Base-by-base conservation (phyloP, 2,113 vertebrate species). In the Pachypanchax playfairii region DNA sequence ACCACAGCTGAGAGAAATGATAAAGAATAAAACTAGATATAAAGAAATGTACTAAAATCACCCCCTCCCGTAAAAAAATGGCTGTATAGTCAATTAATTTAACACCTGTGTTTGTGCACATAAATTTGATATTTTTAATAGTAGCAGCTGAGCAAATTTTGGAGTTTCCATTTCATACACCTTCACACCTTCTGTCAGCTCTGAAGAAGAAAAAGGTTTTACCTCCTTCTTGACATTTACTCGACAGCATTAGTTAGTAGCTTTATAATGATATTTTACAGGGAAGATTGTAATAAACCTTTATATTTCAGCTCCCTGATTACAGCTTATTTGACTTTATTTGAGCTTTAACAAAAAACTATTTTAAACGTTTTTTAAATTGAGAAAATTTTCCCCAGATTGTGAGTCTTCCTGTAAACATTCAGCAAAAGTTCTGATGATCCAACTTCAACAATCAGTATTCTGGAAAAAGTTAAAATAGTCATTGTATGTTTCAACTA, bases 31-130 rank as follows among this genome's bases (percentile, higher is more conserved):
- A 65, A 58, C 63, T 58, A n/a, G n/a, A n/a, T n/a, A n/a, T n/a
- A n/a, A n/a, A n/a, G 57, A 55, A 65, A 79, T 35, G 21, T 41
- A 67, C n/a, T 60, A 56, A 72, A 47, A 67, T 77, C 42, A 67
- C 33, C n/a, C n/a, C n/a, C n/a, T n/a, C n/a, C n/a, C n/a, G 7
- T 5, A 46, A 48, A 46, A 29, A 62, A 73, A 68, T 75, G 66
- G 42, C 66, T 55, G 3, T 59, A 21, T 41, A 41, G 41, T 64
- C 18, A 72, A 39, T 22, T 67, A 46, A 52, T 46, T 29, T 47
- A 50, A 28, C n/a, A 42, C 21, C 9, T 50, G 55, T 62, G 56
- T 70, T 41, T 35, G 29, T 22, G 21, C 44, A 55, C 54, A 77
- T 65, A 63, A 51, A 66, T 63, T 53, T 54, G 6, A 57, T 38